Conservation (phyloP, 2,113 vertebrate genomes). For the Tragelaphus imberbis region DNA sequence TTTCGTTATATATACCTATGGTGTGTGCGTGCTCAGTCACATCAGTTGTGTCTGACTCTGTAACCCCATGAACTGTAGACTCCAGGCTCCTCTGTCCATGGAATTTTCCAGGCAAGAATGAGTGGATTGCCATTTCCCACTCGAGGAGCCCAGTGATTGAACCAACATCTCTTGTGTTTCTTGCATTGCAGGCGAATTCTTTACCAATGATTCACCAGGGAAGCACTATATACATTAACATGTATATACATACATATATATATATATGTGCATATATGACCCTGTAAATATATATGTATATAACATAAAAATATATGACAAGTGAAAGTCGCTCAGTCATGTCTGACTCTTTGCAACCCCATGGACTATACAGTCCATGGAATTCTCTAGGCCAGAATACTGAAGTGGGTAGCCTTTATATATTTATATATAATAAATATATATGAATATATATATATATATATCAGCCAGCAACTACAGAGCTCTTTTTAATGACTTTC, state of each 20-base stretch:
- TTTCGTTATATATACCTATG: not conserved
- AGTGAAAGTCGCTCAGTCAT: not conserved
- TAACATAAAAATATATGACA: not conserved
- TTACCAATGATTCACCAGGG: not conserved
- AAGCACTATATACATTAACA: not conserved
- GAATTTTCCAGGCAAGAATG: not conserved
- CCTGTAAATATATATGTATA: not conserved
- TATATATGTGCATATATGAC: not conserved
- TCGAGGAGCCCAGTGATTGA: not conserved
- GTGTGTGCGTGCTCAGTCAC: not conserved
- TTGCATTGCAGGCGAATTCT: not conserved
- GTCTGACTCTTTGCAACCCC: not conserved
- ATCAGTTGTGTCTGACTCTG: not conserved
- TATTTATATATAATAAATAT: not conserved
- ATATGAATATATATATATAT: not conserved
- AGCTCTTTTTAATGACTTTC: not conserved
- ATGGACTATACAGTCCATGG: not conserved
- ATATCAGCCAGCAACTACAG: not conserved
- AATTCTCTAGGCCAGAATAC: not conserved
- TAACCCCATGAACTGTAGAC: not conserved
- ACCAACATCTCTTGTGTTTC: not conserved
- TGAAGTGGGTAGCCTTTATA: not conserved
- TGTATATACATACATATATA: not conserved
- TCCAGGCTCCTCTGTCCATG: not conserved
- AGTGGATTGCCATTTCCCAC: not conserved